Percentiles rank a stretch among this genome's conserved stretches.
Conservation (phyloP, 2,888 invertebrate genomes). For the Tuberolachnus salignus region DNA sequence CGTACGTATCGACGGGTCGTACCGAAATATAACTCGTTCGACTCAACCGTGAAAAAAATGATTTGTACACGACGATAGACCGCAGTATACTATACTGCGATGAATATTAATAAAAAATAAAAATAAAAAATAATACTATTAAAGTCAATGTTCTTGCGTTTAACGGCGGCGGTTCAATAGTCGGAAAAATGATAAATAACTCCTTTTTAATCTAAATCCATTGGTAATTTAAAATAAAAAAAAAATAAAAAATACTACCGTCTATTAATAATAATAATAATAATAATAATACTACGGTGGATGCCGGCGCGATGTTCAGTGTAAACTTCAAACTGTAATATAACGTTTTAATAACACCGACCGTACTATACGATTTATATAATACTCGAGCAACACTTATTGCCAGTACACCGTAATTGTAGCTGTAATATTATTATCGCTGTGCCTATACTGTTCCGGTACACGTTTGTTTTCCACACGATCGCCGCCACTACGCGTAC, state of each 20-base stretch:
- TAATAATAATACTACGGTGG: too few relatives aligned
- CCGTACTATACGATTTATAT: too few relatives aligned
- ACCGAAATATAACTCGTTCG: not conserved
- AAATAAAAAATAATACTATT: not conserved
- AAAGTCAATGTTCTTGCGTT: not conserved
- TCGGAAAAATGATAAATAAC: not conserved
- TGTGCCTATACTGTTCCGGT: too few relatives aligned
- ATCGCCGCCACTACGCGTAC: too few relatives aligned
- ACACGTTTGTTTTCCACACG: too few relatives aligned
- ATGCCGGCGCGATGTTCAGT: too few relatives aligned
- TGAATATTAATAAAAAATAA: too few relatives aligned
- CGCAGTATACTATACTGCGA: not conserved
- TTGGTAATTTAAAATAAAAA: slow-evolving; percentile 3
- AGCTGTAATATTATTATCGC: too few relatives aligned
- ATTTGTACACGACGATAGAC: not conserved
- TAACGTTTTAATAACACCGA: not conserved
- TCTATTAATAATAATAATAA: not conserved
- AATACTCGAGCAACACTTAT: too few relatives aligned
- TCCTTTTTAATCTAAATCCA: slow-evolving; percentile 14
- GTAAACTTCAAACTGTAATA: not conserved
- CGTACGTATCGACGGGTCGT: not conserved
- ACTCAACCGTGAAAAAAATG: not conserved
- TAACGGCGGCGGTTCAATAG: not conserved
- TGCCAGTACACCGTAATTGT: too few relatives aligned
- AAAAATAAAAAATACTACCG: too few relatives aligned